These are phyloP conservation scores for Geodia barretti DNA, from an alignment of 37 sponge, comb jelly and placozoan species.

Conservation along the genomic window DNA sequence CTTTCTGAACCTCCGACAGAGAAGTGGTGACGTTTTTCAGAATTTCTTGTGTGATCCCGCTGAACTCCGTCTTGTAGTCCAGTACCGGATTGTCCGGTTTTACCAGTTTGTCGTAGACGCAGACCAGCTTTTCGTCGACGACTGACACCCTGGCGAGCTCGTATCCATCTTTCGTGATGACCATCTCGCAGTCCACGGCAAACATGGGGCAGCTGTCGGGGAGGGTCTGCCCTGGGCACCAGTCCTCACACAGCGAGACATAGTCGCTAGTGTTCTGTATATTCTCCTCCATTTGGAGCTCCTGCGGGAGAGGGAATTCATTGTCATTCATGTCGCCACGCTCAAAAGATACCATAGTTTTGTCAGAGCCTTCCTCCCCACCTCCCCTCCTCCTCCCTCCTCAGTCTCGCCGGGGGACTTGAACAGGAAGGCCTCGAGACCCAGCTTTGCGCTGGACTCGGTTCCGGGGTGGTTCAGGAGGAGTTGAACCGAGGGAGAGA, in stretches of 20 bases:
- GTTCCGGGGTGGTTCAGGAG: constrained; percentile 66
- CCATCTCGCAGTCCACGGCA: constrained; percentile 93
- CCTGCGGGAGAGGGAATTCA: neutral
- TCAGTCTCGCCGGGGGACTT: neutral
- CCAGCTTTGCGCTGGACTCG: constrained; percentile 22
- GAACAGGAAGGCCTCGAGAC: constrained; percentile 56
- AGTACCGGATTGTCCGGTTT: constrained; percentile 72
- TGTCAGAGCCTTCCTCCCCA: neutral
- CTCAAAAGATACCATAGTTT: too few species aligned
- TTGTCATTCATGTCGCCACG: constrained; percentile 40
- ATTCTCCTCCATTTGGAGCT: neutral
- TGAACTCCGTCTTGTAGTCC: constrained; percentile 90
- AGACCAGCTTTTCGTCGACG: constrained; percentile 74
- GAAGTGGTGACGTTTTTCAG: constrained; percentile 80
- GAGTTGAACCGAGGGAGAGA: constrained; percentile 14
- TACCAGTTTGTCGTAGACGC: constrained; percentile 84
- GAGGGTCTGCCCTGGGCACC: too few species aligned
- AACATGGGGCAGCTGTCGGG: constrained; percentile 53
- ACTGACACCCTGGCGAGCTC: constrained; percentile 88
- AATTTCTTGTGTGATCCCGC: constrained; percentile 82
- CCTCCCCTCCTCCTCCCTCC: neutral
- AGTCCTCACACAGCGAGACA: neutral
- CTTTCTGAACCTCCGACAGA: constrained; percentile 76
- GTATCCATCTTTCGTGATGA: constrained; percentile 36
- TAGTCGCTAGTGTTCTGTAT: neutral